A percentile compares a stretch with the other conserved stretches of the same genome.
Conservation (phyloP, 2,113 vertebrate species). For the Odocoileus virginianus region DNA sequence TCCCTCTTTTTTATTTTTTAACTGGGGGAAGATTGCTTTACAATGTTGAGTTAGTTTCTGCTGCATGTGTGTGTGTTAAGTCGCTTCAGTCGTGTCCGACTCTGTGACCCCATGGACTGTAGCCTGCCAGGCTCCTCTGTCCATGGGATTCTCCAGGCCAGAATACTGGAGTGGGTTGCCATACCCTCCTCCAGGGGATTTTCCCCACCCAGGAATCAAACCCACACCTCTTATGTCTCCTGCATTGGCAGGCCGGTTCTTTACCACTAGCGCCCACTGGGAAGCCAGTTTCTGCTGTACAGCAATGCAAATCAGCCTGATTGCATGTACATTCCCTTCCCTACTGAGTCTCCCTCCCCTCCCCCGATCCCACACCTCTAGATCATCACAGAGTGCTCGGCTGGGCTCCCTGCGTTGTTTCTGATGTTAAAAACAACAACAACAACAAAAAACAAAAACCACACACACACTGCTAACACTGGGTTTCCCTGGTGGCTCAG, state of each 20-base stretch:
- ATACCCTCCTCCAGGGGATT: neutral
- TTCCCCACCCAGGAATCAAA: neutral
- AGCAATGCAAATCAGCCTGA: neutral
- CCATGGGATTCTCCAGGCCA: neutral
- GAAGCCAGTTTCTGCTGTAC: neutral
- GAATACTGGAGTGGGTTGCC: neutral
- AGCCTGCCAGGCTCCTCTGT: neutral
- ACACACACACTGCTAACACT: too few species aligned
- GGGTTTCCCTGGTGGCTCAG: neutral
- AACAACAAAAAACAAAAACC: neutral
- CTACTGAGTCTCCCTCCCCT: neutral
- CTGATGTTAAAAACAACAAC: neutral
- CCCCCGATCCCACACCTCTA: neutral
- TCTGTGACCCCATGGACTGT: neutral
- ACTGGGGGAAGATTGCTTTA: neutral
- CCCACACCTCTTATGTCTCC: neutral
- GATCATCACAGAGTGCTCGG: neutral
- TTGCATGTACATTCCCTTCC: neutral
- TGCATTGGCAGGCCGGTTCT: neutral
- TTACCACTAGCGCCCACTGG: neutral
- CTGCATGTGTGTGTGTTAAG: neutral
- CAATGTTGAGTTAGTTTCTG: neutral
- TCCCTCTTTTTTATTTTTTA: neutral
- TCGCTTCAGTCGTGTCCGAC: fast-evolving
- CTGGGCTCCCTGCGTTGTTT: neutral